These are phyloP conservation scores for Leptocoma aspasia DNA, from an alignment of 2,113 vertebrate genomes.

Conservation along the genomic window DNA sequence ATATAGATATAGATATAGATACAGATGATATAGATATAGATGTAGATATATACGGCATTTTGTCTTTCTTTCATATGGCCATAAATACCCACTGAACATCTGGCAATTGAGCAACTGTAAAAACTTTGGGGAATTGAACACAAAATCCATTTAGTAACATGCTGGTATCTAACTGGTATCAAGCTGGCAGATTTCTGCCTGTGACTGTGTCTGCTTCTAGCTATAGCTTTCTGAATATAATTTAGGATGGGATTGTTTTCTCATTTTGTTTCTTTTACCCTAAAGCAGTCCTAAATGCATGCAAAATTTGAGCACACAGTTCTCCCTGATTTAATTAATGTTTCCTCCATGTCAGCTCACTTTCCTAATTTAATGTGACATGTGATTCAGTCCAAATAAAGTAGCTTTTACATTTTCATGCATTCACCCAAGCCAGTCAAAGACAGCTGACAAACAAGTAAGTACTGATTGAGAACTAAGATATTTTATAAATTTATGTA, in stretches of 20 bases:
- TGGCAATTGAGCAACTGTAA: not conserved
- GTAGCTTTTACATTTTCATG: not conserved
- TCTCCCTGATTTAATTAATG: slow-evolving; percentile 19
- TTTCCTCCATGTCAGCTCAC: not conserved
- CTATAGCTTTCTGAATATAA: not conserved
- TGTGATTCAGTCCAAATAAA: slow-evolving; percentile 17
- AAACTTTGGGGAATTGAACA: not conserved
- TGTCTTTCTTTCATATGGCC: not conserved
- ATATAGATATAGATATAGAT: too few relatives aligned
- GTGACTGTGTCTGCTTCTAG: not conserved
- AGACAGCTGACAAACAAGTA: not conserved
- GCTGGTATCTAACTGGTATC: not conserved
- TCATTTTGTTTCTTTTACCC: not conserved
- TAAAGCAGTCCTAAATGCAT: not conserved
- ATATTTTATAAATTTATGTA: not conserved
- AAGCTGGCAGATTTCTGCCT: not conserved
- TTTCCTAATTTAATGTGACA: slow-evolving; percentile 9
- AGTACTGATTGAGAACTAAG: not conserved
- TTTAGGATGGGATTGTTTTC: not conserved
- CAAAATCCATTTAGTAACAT: not conserved
- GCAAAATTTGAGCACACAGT: not conserved
- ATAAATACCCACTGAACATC: not conserved
- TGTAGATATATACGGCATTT: not conserved
- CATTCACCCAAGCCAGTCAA: not conserved
- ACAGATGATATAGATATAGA: too few relatives aligned